A percentile compares a stretch with the other conserved stretches of the same genome.
These are phyloP conservation scores for Megalops atlanticus DNA, from an alignment of 2,113 vertebrate species.

Conservation along the genomic window DNA sequence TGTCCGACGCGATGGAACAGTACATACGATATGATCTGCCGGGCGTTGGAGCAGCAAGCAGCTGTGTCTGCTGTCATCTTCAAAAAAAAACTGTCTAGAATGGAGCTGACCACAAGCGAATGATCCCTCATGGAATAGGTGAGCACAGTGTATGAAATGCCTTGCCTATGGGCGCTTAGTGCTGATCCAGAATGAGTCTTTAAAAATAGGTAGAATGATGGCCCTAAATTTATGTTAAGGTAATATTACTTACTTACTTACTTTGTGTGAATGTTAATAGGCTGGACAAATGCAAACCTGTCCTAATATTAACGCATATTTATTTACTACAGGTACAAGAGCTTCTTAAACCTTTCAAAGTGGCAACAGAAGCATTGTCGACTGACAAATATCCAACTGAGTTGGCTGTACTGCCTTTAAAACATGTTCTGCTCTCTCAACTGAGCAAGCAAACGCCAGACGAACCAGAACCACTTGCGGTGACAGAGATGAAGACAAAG, in stretches of 20 bases:
- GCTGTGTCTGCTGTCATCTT: slow-evolving; percentile 24
- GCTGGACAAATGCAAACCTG: slow-evolving; percentile 24
- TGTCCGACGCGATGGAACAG: slow-evolving; percentile 30
- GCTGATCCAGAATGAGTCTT: too few species aligned
- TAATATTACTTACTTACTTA: too few species aligned
- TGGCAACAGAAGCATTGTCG: slow-evolving; percentile 15
- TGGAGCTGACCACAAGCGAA: slow-evolving; percentile 13
- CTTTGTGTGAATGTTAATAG: background rate
- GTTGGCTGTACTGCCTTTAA: slow-evolving; percentile 22
- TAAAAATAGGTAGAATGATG: too few species aligned
- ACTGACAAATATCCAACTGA: slow-evolving; percentile 27
- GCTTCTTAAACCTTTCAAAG: slow-evolving; percentile 24
- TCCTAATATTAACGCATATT: slow-evolving; percentile 14
- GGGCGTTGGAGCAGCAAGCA: slow-evolving; percentile 26
- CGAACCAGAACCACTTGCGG: background rate
- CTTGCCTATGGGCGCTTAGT: too few species aligned
- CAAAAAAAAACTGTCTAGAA: slow-evolving; percentile 15
- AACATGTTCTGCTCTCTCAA: slow-evolving; percentile 22
- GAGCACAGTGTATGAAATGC: background rate
- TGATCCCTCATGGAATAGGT: slow-evolving; percentile 20
- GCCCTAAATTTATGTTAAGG: too few species aligned
- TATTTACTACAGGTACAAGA: slow-evolving; percentile 18
- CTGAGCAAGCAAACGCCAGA: background rate
- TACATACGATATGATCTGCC: slow-evolving; percentile 31
- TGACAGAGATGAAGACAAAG: slow-evolving; percentile 18